Percentiles rank a stretch among this genome's conserved stretches.
Evolutionary conservation across 2,797 vertebrate species (phyloP).

Genomic region (Huso huso): DNA sequence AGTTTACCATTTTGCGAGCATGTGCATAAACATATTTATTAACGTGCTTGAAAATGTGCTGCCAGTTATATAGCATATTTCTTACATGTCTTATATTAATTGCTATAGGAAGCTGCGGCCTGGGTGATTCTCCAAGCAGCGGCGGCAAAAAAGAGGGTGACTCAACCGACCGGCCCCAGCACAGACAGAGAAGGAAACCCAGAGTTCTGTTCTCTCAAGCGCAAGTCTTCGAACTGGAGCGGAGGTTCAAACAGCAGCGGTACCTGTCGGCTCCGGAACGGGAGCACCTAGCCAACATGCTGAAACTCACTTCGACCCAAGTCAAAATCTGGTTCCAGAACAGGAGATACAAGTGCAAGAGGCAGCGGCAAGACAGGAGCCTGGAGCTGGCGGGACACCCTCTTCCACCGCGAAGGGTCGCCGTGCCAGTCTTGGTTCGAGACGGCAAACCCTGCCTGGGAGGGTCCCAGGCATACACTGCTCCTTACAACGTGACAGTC

Average conservation of each 20-base stretch:
- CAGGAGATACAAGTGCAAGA: constrained; percentile 68
- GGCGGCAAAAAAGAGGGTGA: not conserved
- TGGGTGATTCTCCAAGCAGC: constrained; percentile 27
- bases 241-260: constrained; percentile 63
- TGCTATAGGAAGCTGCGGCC: constrained; percentile 31
- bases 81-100: not conserved
- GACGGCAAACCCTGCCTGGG: constrained; percentile 68
- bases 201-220: constrained; percentile 65
- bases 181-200: constrained; percentile 55
- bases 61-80: no score
- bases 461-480: constrained; percentile 14
- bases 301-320: constrained; percentile 68
- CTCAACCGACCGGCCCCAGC: constrained; percentile 11
- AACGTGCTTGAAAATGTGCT: no score
- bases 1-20: no score
- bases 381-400: constrained; percentile 46
- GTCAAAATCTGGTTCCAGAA: constrained; percentile 83
- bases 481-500: constrained; percentile 33
- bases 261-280: constrained; percentile 64
- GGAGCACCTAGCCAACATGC: constrained; percentile 57
- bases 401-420: constrained; percentile 58
- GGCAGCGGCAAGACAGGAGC: constrained; percentile 61
- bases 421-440: constrained; percentile 78
- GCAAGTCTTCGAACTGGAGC: constrained; percentile 65
- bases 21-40: no score